Evolutionary conservation across 2,113 vertebrate genomes (phyloP).

Genomic region (Laticauda colubrina): DNA sequence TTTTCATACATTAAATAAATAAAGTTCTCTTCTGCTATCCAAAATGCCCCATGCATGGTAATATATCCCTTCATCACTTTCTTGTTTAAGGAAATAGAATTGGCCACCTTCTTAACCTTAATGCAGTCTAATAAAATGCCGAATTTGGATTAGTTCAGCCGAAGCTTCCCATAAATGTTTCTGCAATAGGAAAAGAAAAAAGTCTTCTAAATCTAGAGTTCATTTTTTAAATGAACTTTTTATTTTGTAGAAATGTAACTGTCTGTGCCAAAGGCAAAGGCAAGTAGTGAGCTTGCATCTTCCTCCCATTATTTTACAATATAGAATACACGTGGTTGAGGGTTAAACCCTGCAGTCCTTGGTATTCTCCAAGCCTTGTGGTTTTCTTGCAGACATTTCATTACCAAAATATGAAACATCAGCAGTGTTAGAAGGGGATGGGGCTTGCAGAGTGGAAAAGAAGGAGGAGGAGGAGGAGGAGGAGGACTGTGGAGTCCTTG

Average conservation of each 20-base stretch:
- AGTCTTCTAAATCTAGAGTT: conserved; percentile 50
- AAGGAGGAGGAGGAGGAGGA: too few species aligned
- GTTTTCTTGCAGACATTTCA: too few species aligned
- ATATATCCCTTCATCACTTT: conserved; percentile 22
- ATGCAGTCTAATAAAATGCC: conserved; percentile 70
- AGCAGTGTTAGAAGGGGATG: too few species aligned
- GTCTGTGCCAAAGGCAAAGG: conserved; percentile 74
- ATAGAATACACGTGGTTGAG: too few species aligned
- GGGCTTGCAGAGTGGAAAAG: too few species aligned
- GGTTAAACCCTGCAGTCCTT: too few species aligned
- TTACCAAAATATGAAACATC: too few species aligned
- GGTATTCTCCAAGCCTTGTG: too few species aligned
- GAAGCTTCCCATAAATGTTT: conserved; percentile 46
- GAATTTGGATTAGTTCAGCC: conserved; percentile 63
- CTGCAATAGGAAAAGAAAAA: conserved; percentile 40
- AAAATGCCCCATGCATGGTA: background rate
- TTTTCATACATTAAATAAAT: too few species aligned
- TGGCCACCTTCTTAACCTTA: conserved; percentile 78
- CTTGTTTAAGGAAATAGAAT: conserved; percentile 72
- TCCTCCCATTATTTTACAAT: conserved; percentile 39
- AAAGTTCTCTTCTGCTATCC: background rate
- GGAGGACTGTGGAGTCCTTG: too few species aligned
- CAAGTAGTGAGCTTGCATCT: conserved; percentile 73
- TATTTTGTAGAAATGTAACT: conserved; percentile 62
- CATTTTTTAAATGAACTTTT: background rate